A percentile compares a stretch with the other conserved stretches of the same genome.
phyloP scores from a whole-genome alignment of 2,113 vertebrate genomes.

The Saccopteryx leptura region DNA sequence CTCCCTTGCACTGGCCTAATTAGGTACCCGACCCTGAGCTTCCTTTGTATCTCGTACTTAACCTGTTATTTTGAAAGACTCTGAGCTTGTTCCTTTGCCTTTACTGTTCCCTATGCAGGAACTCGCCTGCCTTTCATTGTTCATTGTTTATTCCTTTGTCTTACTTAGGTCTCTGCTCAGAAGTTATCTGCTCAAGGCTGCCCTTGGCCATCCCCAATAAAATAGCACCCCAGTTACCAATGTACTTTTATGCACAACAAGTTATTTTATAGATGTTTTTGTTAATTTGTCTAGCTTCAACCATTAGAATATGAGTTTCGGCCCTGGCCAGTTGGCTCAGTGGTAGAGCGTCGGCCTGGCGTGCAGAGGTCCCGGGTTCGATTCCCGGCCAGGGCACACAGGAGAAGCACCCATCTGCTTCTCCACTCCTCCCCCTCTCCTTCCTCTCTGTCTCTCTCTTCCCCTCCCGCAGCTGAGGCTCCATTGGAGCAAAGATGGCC shows the following conservation, averaged over 20 bases:
- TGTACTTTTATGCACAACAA: not conserved
- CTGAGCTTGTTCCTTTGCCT: not conserved
- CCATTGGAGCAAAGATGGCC: too few relatives aligned
- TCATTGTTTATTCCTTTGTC: not conserved
- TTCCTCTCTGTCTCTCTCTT: too few relatives aligned
- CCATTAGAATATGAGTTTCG: not conserved
- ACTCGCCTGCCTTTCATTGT: not conserved
- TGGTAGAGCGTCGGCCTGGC: too few relatives aligned
- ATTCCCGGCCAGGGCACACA: too few relatives aligned
- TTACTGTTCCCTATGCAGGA: not conserved
- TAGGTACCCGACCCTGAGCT: not conserved
- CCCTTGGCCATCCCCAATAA: not conserved
- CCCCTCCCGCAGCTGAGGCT: too few relatives aligned
- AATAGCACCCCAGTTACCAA: not conserved
- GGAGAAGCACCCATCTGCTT: too few relatives aligned
- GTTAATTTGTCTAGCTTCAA: not conserved
- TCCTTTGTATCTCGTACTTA: not conserved
- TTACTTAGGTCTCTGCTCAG: not conserved
- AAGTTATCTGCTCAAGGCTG: not conserved
- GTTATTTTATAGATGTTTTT: not conserved
- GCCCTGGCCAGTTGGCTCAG: too few relatives aligned
- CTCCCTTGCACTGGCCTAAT: not conserved
- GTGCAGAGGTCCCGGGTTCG: too few relatives aligned
- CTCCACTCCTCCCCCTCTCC: too few relatives aligned
- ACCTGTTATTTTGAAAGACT: not conserved